Conservation (phyloP, 2,113 vertebrate genomes). For the Malurus melanocephalus region DNA sequence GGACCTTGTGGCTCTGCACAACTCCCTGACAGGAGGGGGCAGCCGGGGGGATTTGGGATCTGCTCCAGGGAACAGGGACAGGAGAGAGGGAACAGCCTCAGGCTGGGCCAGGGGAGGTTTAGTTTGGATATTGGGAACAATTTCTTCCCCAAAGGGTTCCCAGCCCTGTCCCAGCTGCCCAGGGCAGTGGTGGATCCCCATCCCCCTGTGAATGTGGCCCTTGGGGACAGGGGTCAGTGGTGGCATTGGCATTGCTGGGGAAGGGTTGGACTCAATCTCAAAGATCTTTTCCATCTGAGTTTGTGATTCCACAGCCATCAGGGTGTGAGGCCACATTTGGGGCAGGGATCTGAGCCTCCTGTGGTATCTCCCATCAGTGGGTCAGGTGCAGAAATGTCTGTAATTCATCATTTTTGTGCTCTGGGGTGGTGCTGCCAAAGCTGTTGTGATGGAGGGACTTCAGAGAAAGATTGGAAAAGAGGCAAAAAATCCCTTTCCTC, state of each 20-base stretch:
- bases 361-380: fast-evolving
- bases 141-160: background rate
- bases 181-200: too few relatives aligned
- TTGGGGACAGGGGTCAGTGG: background rate
- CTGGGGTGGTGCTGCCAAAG: background rate
- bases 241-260: background rate
- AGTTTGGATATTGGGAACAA: fast-evolving
- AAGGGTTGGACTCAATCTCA: background rate
- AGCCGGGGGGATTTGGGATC: fast-evolving
- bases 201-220: background rate
- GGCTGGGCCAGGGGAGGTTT: fast-evolving
- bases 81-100: fast-evolving
- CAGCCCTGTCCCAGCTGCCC: background rate
- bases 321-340: background rate
- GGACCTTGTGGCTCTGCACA: background rate
- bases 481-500: background rate
- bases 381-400: background rate
- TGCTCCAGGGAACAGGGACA: background rate
- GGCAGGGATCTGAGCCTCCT: background rate
- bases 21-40: background rate
- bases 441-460: too few relatives aligned
- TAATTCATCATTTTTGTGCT: background rate
- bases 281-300: background rate
- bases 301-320: fast-evolving
- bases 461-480: background rate